Evolutionary conservation across 2,888 invertebrate genomes (phyloP), one percentile per base, ranked within the genome.

Genomic region (Heliothis peltigera): DNA sequence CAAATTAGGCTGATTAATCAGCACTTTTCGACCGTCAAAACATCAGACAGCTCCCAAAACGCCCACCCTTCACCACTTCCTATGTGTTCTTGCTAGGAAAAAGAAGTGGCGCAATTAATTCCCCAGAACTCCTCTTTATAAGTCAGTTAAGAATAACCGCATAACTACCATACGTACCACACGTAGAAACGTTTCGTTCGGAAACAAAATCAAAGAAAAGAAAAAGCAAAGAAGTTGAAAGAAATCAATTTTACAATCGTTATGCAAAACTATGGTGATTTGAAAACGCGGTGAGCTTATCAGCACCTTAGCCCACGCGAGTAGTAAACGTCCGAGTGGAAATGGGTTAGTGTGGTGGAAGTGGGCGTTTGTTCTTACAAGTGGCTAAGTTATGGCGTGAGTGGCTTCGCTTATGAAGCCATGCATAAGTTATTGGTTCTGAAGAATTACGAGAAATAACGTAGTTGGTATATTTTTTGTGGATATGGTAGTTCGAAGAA

Each of bases 301-400:
- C 70, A 66, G 52, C 19, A 25, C 17, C 47, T 39, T 0, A 12
- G 10, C 70, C 72, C 66, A 70, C 72, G 56, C 56, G 15, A 56
- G 28, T 55, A 32, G 47, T 65, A 56, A 52, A 28, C 49, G 43
- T 47, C 17, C 1, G 39, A 35, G 65, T 55, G 22, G 72, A 70
- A 72, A 60, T 70, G 48, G 70, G 72, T 72, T 43, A 66, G 60
- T 72, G 44, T 53, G 53, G 8, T 66, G 28, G 12, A 4, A 46
- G 72, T 59, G 48, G 60, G 70, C 44, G 28, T 43, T 43, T 44
- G 18, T 39, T 19, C 64, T 49, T 19, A 25, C 8, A 4, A 44
- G 53, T 53, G 57, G 28, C 42, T 32, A 43, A 56, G 28, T 64
- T 52, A 59, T 46, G 28, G 8, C 18, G 10, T 4, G 19, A 28